Evolutionary conservation across 2,797 vertebrate genomes (phyloP).

Genomic region (Dallia pectoralis): DNA sequence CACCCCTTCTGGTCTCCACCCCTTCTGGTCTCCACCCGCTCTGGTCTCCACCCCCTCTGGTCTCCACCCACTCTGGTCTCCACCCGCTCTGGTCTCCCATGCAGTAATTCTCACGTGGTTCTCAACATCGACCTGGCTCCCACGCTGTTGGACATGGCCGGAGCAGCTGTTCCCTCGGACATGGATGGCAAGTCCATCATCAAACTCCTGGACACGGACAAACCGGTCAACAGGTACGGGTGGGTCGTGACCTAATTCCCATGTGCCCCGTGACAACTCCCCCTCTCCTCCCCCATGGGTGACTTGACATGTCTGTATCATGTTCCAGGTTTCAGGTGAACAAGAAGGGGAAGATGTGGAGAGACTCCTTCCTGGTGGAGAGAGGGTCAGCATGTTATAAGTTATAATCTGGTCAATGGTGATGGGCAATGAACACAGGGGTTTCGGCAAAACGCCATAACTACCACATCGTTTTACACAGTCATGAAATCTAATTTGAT

Average conservation of each 20-base stretch:
- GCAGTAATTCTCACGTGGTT: conserved; percentile 89
- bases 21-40: too few relatives aligned
- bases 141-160: conserved; percentile 94
- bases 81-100: conserved; percentile 19
- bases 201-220: conserved; percentile 88
- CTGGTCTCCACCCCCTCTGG: conserved; percentile 12
- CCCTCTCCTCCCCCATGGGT: too few relatives aligned
- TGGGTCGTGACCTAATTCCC: neutral
- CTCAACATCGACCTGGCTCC: conserved; percentile 94
- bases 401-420: conserved; percentile 41
- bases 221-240: conserved; percentile 85
- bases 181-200: conserved; percentile 98
- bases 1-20: too few relatives aligned
- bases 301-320: neutral
- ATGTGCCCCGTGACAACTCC: neutral
- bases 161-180: conserved; percentile 87
- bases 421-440: neutral
- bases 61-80: too few relatives aligned
- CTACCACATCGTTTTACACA: neutral
- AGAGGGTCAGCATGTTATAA: conserved; percentile 83
- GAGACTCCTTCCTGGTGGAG: conserved; percentile 95
- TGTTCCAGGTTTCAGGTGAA: conserved; percentile 87
- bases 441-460: neutral
- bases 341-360: conserved; percentile 89
- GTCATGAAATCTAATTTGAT: neutral